Base-by-base conservation (phyloP, 1,140 invertebrate species). In the Microvelia longipes region DNA sequence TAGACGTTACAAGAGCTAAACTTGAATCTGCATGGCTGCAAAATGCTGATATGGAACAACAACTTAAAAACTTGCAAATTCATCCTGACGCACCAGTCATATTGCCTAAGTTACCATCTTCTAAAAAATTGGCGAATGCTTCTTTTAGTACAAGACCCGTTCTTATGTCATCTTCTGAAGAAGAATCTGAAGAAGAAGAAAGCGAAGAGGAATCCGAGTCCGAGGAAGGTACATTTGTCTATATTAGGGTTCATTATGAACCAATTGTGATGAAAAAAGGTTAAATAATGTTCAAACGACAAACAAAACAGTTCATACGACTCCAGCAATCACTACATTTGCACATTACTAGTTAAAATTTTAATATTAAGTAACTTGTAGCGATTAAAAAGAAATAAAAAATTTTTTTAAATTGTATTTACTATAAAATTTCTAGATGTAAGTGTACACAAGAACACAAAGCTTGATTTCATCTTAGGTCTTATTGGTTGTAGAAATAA, bases 1-100 rank as follows among this genome's bases (percentile, higher is more conserved):
- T 92, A 70, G 89, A 92, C 71, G 85, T 86, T 35, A 85, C 87
- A 0, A 85, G 88, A 77, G 85, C 84, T 25, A 89, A 91, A 76
- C 80, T 92, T 61, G 91, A 93, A 77, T 90, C 91, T 79, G 82
- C 87, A 70, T 90, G 87, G 76, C 84, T 87, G 75, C 86, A 86
- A 77, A 91, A 91, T 73, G 81, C 86, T 65, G 81, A 88, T 75
- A 78, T 93, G 71, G 90, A 92, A 77, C 89, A 77, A 70, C 79
- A 82, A 64, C 79, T 83, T 77, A 83, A 83, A 77, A 79, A 28
- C 28, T 67, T 27, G 74, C 75, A 35, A 69, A 76, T 0, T 66
- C 71, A 50, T 50, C 35, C 35, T 11, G 35, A 50, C 35, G 35
- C 28, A 2, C 29, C 29, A 26, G 5, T 14, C 19, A 13, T 60